A percentile compares a stretch with the other conserved stretches of the same genome.
Evolutionary conservation across 2,113 vertebrate species (phyloP).

Genomic region (Eubucco bourcierii): DNA sequence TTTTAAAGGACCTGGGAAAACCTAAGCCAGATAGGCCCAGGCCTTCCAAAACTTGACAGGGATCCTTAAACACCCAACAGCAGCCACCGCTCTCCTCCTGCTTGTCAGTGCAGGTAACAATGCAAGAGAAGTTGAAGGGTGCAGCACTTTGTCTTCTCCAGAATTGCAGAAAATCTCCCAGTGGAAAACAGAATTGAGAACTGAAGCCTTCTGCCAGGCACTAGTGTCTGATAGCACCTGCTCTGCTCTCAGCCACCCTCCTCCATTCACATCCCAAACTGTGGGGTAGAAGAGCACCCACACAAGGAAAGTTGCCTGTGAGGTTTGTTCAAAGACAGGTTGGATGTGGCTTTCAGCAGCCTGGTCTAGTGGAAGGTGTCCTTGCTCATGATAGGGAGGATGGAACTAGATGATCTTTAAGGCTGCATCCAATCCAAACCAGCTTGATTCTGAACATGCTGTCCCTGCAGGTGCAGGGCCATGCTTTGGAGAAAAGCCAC

Average conservation of each 20-base stretch:
- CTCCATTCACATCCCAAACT: neutral
- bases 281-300: neutral
- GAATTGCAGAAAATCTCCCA: neutral
- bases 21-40: neutral
- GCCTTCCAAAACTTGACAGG: neutral
- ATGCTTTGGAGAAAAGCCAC: neutral
- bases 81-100: neutral
- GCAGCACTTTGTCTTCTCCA: neutral
- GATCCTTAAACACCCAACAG: neutral
- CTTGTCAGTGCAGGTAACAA: accelerated
- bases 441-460: neutral
- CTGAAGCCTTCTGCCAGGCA: neutral
- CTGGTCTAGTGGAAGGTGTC: neutral
- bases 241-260: neutral
- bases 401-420: neutral
- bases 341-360: neutral
- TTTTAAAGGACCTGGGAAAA: neutral
- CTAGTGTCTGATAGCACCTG: neutral
- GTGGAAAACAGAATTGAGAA: neutral
- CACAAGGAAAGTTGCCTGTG: neutral
- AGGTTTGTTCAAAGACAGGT: neutral
- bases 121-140: neutral
- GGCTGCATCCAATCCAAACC: neutral
- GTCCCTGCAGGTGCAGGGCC: neutral
- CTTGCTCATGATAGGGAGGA: neutral